phyloP scores from a whole-genome alignment of 2,113 vertebrate genomes.

The Pomatostomus ruficeps region DNA sequence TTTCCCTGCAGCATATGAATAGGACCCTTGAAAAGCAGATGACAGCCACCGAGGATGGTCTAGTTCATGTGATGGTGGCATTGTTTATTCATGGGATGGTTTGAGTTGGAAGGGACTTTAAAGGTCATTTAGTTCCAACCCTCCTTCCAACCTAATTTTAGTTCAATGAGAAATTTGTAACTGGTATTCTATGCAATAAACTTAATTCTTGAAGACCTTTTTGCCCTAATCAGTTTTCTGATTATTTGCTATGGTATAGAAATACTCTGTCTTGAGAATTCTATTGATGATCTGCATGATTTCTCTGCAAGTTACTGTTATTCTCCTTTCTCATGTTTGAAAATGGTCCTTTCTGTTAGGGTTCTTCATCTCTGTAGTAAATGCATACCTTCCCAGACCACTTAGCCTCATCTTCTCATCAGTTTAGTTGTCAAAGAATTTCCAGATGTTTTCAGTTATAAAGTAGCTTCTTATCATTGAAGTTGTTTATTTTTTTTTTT shows the following conservation, averaged over 20 bases:
- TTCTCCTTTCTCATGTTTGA: neutral
- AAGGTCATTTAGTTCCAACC: neutral
- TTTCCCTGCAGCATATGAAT: neutral
- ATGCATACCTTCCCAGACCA: neutral
- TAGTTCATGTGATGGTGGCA: neutral
- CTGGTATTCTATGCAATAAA: neutral
- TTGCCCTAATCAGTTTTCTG: neutral
- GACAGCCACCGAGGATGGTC: neutral
- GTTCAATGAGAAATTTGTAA: neutral
- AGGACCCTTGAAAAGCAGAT: neutral
- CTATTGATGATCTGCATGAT: neutral
- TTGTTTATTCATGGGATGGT: neutral
- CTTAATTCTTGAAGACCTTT: neutral
- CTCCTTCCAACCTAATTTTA: neutral
- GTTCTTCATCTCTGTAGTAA: neutral
- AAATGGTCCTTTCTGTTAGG: neutral
- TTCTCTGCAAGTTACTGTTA: neutral
- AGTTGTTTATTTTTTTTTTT: conserved; percentile 11
- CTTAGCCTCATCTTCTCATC: conserved; percentile 22
- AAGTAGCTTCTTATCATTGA: conserved; percentile 44
- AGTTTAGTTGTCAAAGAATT: conserved; percentile 31
- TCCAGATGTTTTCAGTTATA: conserved; percentile 60
- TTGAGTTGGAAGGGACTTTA: neutral
- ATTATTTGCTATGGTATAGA: neutral
- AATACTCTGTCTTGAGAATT: neutral